Base-by-base conservation (phyloP, 2,113 vertebrate species). In the Pheucticus melanocephalus region DNA sequence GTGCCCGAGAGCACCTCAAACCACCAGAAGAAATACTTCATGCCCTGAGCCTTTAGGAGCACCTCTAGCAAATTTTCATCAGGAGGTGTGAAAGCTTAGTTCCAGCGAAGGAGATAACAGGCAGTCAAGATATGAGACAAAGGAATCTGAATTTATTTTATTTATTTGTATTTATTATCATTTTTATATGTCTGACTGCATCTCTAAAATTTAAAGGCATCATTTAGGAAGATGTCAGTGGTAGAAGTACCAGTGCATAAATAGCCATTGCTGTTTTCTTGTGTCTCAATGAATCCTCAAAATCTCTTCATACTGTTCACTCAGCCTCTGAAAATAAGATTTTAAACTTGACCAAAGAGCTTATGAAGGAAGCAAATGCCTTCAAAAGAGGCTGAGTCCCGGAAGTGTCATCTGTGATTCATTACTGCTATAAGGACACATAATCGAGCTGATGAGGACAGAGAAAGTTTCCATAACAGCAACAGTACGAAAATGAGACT, bases 401-500 rank as follows among this genome's bases (percentile, higher is more conserved):
- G 28, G 89, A 95, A 94, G 70, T 63, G 50, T 65, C 89, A 87
- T 93, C 88, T 95, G 89, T 72, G 93, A 72, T 80, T 82, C 77
- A 65, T 94, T 95, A 82, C 42, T 53, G 53, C 64, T 33, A 2
- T 44, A 77, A 64, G 78, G 90, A 63, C 47, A 35, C 82, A 84
- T 28, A 86, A 92, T 70, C 4, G 0, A 94, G 76, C 85, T 86
- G 95, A 75, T 31, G 86, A 86, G 93, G 84, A 72, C 75, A 79
- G 94, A 80, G 87, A 95, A 95, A 95, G 87, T 94, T 92, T 95
- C 94, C 75, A 30, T 92, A 94, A 90, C 65, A 87, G 75, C 53
- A 72, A 72, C 65, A 80, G 73, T 45, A 65, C 93, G 66, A 54
- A 89, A 92, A 95, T 53, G 91, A 90, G 78, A 82, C 66, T 83